Conservation (phyloP, 2,888 invertebrate species). For the Hypsopygia costalis region DNA sequence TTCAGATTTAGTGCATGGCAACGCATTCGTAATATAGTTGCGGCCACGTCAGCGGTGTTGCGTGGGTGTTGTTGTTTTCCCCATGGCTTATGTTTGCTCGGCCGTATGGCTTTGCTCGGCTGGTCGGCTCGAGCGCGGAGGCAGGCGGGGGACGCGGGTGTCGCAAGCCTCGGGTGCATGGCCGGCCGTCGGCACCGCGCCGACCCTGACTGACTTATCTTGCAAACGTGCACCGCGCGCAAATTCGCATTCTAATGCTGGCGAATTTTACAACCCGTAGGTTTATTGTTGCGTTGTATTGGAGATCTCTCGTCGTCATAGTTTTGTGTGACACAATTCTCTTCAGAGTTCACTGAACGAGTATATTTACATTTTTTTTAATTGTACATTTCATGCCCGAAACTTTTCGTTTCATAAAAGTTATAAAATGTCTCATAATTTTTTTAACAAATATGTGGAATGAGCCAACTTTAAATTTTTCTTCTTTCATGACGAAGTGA, state of each 20-base stretch:
- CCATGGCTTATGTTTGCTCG: slow-evolving; percentile 40
- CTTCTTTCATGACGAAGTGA: no score
- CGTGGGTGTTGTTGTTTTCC: slow-evolving; percentile 55
- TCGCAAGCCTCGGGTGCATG: slow-evolving; percentile 73
- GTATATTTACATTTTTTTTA: no score
- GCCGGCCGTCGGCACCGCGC: slow-evolving; percentile 77
- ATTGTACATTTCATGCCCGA: no score
- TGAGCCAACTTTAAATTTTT: no score
- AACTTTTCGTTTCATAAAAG: no score
- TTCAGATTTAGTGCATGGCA: slow-evolving; percentile 42
- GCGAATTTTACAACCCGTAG: slow-evolving; percentile 61
- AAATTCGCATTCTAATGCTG: slow-evolving; percentile 73
- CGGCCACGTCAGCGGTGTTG: slow-evolving; percentile 39
- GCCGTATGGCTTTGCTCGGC: slow-evolving; percentile 24
- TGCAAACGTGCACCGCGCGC: slow-evolving; percentile 75
- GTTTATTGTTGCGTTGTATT: slow-evolving; percentile 43
- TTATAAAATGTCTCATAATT: no score
- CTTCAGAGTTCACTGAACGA: slow-evolving; percentile 1
- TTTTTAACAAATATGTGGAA: no score
- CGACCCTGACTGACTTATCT: slow-evolving; percentile 81
- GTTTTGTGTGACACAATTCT: not conserved
- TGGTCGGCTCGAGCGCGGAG: slow-evolving; percentile 21
- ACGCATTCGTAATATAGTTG: slow-evolving; percentile 37
- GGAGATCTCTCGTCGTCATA: slow-evolving; percentile 3
- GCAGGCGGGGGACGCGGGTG: slow-evolving; percentile 30